Conservation (phyloP, 1,140 invertebrate genomes). For the Drosophila simulans region DNA sequence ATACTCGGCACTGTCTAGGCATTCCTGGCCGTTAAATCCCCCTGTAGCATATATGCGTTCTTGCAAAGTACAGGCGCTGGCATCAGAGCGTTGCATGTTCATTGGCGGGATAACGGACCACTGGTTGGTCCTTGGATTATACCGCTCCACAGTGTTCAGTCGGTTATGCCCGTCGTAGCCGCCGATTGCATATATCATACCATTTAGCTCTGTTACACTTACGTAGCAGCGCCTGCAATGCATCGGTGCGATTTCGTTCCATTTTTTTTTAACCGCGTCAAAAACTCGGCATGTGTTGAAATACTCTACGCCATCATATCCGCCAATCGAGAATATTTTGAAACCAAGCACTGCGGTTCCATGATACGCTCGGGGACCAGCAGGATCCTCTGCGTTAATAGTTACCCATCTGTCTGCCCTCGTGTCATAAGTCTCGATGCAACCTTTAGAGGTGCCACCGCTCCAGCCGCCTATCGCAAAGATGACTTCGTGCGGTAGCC, state of each 20-base stretch:
- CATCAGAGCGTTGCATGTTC: constrained; percentile 92
- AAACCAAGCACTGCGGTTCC: constrained; percentile 89
- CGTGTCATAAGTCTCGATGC: constrained; percentile 92
- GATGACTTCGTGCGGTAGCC: constrained; percentile 89
- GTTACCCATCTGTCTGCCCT: constrained; percentile 88
- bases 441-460: constrained; percentile 90
- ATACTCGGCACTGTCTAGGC: constrained; percentile 93
- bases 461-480: constrained; percentile 93
- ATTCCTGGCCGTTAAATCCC: constrained; percentile 96
- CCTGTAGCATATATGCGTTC: constrained; percentile 86
- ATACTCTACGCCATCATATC: constrained; percentile 90
- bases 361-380: constrained; percentile 90
- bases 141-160: constrained; percentile 90
- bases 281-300: constrained; percentile 90
- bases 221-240: constrained; percentile 88
- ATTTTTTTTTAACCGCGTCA: constrained; percentile 88
- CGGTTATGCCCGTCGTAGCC: constrained; percentile 94
- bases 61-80: constrained; percentile 88
- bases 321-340: constrained; percentile 91
- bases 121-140: constrained; percentile 89
- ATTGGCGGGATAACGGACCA: constrained; percentile 94
- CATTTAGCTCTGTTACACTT: constrained; percentile 88
- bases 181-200: constrained; percentile 93
- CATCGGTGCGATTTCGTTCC: constrained; percentile 89
- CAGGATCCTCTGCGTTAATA: constrained; percentile 86